Conservation (phyloP, 2,797 vertebrate genomes). For the Poecile montanus region DNA sequence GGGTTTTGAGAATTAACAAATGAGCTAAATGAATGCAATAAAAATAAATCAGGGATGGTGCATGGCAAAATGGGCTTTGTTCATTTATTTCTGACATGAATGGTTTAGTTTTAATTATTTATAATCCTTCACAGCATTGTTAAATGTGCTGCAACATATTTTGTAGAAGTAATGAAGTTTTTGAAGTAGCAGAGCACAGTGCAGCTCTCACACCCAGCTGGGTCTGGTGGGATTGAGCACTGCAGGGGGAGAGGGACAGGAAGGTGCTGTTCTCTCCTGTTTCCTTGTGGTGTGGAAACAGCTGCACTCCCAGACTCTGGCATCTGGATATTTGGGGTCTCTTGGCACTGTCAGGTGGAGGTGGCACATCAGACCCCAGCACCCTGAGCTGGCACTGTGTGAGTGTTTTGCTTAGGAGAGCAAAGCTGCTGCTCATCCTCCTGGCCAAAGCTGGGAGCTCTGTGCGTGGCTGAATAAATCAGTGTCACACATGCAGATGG, state of each 20-base stretch:
- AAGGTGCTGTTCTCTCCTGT: neutral
- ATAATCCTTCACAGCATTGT: constrained; percentile 45
- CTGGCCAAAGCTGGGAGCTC: neutral
- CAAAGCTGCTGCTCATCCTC: neutral
- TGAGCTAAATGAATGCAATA: constrained; percentile 38
- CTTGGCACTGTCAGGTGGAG: neutral
- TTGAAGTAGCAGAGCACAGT: neutral
- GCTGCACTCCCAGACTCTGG: neutral
- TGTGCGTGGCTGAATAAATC: neutral
- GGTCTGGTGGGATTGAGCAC: neutral
- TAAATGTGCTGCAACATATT: constrained; percentile 52
- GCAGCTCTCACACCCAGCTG: neutral
- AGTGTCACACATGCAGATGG: neutral
- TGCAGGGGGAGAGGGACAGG: neutral
- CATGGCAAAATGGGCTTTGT: constrained; percentile 59
- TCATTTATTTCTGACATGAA: constrained; percentile 70
- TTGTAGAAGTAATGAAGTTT: constrained; percentile 39
- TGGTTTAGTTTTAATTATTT: constrained; percentile 71
- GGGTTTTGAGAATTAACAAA: constrained; percentile 54
- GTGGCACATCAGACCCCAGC: neutral
- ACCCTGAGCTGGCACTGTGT: neutral
- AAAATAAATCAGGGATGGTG: constrained; percentile 63
- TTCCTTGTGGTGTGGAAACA: neutral
- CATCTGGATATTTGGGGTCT: neutral
- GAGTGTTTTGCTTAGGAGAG: neutral